Evolutionary conservation across 2,888 invertebrate species (phyloP).

Genomic region (Yponomeuta plumbellus): DNA sequence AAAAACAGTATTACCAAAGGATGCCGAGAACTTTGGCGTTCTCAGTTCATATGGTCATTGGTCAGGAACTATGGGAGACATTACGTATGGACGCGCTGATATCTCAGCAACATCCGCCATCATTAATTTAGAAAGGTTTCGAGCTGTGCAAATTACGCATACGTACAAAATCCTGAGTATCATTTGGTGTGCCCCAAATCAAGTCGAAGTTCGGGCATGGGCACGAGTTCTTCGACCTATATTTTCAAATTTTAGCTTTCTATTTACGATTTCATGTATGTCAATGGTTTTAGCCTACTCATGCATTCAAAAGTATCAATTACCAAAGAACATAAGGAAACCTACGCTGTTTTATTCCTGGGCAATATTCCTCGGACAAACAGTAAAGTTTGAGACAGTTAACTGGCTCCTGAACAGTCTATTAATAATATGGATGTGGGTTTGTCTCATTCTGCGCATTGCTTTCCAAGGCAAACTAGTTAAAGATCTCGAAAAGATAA

Average conservation of each 20-base stretch:
- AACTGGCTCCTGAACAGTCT: slow-evolving; percentile 37
- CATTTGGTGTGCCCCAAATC: slow-evolving; percentile 44
- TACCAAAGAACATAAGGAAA: background rate
- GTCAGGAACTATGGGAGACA: slow-evolving; percentile 28
- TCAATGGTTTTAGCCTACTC: background rate
- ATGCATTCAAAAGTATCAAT: background rate
- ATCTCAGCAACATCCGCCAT: slow-evolving; percentile 37
- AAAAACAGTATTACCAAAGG: background rate
- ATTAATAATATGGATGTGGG: slow-evolving; percentile 52
- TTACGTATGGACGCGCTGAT: slow-evolving; percentile 37
- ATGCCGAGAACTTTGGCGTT: background rate
- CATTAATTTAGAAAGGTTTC: slow-evolving; percentile 32
- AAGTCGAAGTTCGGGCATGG: slow-evolving; percentile 39
- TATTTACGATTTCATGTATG: background rate
- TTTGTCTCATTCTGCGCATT: slow-evolving; percentile 47
- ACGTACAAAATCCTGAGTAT: slow-evolving; percentile 32
- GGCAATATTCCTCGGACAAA: slow-evolving; percentile 46
- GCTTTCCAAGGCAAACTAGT: slow-evolving; percentile 48
- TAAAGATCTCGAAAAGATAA: slow-evolving; percentile 35
- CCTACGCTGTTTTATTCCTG: slow-evolving; percentile 26
- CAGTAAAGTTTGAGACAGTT: slow-evolving; percentile 33
- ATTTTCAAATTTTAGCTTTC: slow-evolving; percentile 25
- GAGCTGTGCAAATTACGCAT: slow-evolving; percentile 34
- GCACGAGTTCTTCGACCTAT: slow-evolving; percentile 42
- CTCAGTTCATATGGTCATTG: background rate